Percentiles rank a stretch among this genome's conserved stretches.
Conservation (phyloP, 1,140 invertebrate genomes). For the Plectus sambesii region DNA sequence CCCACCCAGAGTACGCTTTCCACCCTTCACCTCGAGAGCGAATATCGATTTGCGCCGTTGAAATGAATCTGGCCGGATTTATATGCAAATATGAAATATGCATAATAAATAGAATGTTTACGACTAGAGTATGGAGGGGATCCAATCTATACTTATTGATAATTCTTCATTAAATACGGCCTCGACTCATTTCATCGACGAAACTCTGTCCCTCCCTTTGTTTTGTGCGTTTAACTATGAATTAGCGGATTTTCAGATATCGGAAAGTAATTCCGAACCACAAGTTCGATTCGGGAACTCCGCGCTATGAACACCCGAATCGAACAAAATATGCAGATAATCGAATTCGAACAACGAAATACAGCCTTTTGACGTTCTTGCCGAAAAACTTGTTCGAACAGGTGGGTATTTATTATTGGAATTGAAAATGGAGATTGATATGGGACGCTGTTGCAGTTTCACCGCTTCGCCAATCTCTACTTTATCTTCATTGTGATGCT, state of each 20-base stretch:
- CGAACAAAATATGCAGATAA: conserved; percentile 61
- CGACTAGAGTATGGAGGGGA: too few relatives aligned
- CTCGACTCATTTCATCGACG: too few relatives aligned
- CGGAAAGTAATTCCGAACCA: conserved; percentile 46
- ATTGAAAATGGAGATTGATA: neutral
- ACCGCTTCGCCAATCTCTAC: conserved; percentile 82
- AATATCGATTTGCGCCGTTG: too few relatives aligned
- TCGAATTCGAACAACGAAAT: conserved; percentile 82
- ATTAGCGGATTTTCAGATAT: conserved; percentile 9
- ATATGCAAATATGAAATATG: too few relatives aligned
- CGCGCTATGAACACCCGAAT: conserved; percentile 69
- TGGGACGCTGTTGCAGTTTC: conserved; percentile 43
- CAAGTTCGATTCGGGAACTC: conserved; percentile 45
- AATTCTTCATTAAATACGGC: too few relatives aligned
- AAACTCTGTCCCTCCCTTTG: conserved; percentile 6
- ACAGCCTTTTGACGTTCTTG: conserved; percentile 80
- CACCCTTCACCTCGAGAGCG: too few relatives aligned
- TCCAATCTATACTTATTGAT: too few relatives aligned
- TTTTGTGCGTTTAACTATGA: too few relatives aligned
- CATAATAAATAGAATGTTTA: too few relatives aligned
- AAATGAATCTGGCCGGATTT: too few relatives aligned
- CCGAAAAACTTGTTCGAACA: conserved; percentile 94
- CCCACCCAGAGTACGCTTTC: too few relatives aligned
- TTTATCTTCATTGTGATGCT: conserved; percentile 87
- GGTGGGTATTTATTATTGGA: conserved; percentile 62